A percentile compares a stretch with the other conserved stretches of the same genome.
Conservation (phyloP, 2,888 invertebrate genomes). For the Ichneumoninae sp. region DNA sequence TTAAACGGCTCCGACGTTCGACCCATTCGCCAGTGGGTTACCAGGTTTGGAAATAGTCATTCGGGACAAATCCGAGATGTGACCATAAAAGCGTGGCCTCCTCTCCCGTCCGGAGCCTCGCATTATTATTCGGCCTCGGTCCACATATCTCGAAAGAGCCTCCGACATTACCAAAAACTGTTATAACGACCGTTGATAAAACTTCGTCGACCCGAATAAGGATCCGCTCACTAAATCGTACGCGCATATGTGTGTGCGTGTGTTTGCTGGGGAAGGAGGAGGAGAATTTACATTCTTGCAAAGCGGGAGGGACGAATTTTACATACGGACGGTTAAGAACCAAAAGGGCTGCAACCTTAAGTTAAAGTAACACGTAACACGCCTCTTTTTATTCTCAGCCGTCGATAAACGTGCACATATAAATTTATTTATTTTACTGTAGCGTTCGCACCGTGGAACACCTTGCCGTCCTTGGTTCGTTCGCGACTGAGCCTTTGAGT, state of each 20-base stretch:
- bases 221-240: neutral
- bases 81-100: neutral
- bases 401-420: neutral
- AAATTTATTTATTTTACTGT: neutral
- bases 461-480: conserved; percentile 62
- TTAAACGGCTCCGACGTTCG: neutral
- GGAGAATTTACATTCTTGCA: neutral
- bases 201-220: conserved; percentile 10
- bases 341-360: too few relatives aligned
- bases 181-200: conserved; percentile 40
- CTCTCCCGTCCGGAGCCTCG: neutral
- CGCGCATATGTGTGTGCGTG: neutral
- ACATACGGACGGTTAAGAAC: too few relatives aligned
- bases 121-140: conserved; percentile 41
- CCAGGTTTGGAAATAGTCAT: neutral
- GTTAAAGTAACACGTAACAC: too few relatives aligned
- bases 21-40: conserved; percentile 1
- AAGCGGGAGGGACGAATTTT: neutral
- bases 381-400: too few relatives aligned
- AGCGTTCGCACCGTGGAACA: conserved; percentile 33
- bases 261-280: neutral
- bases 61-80: neutral
- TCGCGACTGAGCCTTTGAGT: conserved; percentile 26
- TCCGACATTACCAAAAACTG: conserved; percentile 25
- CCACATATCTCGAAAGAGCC: conserved; percentile 22